Percentiles rank a stretch among this genome's conserved stretches.
Evolutionary conservation across 2,888 invertebrate genomes (phyloP).

Genomic region (Calliphora vomitoria): DNA sequence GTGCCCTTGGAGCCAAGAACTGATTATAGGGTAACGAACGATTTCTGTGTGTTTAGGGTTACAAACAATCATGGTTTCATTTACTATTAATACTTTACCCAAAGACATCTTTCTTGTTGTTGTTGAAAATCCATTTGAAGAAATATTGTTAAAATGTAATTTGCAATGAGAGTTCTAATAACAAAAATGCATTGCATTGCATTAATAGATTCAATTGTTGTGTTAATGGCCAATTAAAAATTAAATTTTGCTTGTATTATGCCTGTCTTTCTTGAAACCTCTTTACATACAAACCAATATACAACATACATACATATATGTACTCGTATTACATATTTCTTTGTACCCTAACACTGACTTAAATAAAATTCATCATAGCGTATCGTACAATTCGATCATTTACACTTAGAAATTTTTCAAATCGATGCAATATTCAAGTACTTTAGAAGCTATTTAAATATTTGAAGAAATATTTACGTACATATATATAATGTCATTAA

Average conservation of each 20-base stretch:
- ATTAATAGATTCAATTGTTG: conserved; percentile 42
- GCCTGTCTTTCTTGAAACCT: conserved; percentile 58
- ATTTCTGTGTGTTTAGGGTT: conserved; percentile 67
- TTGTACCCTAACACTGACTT: conserved; percentile 60
- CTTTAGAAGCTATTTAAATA: conserved; percentile 21
- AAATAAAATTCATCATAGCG: conserved; percentile 18
- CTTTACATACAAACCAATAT: conserved; percentile 24
- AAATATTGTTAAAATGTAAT: conserved; percentile 51
- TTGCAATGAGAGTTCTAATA: conserved; percentile 45
- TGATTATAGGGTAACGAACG: conserved; percentile 68
- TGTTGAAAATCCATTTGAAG: conserved; percentile 51
- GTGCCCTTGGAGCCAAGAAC: conserved; percentile 64
- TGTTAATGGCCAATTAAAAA: conserved; percentile 61
- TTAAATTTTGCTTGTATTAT: conserved; percentile 66
- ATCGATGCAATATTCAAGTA: not conserved
- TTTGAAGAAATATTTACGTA: not conserved
- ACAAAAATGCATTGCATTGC: conserved; percentile 52
- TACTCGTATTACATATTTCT: conserved; percentile 29
- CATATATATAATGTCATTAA: not conserved
- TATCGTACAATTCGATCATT: not conserved
- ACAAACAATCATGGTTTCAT: conserved; percentile 63
- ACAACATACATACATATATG: conserved; percentile 27
- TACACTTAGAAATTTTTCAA: conserved; percentile 11
- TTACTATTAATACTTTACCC: conserved; percentile 39
- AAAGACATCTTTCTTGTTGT: conserved; percentile 53